Evolutionary conservation across 2,113 vertebrate genomes (phyloP).

Genomic region (Thalassoma bifasciatum): DNA sequence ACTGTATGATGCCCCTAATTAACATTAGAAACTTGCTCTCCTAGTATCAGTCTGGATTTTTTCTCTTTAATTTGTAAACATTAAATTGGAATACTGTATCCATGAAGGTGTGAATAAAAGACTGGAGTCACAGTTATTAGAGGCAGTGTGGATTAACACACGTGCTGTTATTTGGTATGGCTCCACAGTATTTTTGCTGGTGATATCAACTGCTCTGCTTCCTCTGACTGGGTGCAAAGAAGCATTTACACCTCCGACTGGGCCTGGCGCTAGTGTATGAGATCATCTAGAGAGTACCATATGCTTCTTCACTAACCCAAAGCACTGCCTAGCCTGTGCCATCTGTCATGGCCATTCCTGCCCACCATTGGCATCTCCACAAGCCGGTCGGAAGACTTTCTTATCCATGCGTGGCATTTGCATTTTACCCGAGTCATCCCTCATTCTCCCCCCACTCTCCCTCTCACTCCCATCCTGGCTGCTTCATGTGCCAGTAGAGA

Average conservation of each 20-base stretch:
- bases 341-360: slow-evolving; percentile 67
- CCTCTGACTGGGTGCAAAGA: slow-evolving; percentile 51
- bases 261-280: slow-evolving; percentile 51
- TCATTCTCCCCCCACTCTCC: background rate
- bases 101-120: background rate
- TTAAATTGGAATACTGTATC: background rate
- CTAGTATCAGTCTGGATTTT: background rate
- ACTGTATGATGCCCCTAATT: too few relatives aligned
- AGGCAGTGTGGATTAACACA: background rate
- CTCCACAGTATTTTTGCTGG: slow-evolving; percentile 20
- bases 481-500: slow-evolving; percentile 8
- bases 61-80: background rate
- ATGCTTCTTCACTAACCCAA: slow-evolving; percentile 69
- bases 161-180: background rate
- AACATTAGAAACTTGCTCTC: too few relatives aligned
- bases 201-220: slow-evolving; percentile 18
- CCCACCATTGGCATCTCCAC: slow-evolving; percentile 29
- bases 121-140: background rate
- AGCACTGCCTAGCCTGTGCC: slow-evolving; percentile 54
- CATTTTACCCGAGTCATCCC: slow-evolving; percentile 20
- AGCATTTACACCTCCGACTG: slow-evolving; percentile 61
- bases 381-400: slow-evolving; percentile 23
- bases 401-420: slow-evolving; percentile 44
- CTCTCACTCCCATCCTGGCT: background rate
- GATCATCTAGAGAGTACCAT: slow-evolving; percentile 71